Evolutionary conservation across 23 tunicate species (phyloP), one percentile per base, ranked within the genome.

Genomic region (Styela plicata): DNA sequence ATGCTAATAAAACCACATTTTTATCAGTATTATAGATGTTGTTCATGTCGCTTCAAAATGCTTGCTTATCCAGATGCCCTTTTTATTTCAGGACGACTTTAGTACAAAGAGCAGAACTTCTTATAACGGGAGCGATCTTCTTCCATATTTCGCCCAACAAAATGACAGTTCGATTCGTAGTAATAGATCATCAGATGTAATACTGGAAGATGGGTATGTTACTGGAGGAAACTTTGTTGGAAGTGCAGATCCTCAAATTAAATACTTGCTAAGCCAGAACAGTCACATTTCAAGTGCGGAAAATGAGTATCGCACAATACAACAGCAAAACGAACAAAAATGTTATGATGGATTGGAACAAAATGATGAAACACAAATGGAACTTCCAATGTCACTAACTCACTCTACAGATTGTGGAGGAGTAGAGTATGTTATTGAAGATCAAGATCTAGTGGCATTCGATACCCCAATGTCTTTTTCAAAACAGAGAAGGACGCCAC

Each of bases 181-280:
- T 24, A 25, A 29, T 24, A 67, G 71, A 22, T 67, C 71, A 16
- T 27, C 30, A 16, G 71, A 67, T 27, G 31, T 67, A 27, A 24
- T 67, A 1, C 24, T 67, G 1, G 71, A 67, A 17, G 71, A 67
- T 0, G 71, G 71, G 18, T 67, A 67, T 29, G 71, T 67, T 67
- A 27, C 71, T 22, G 71, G 71, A 67, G 71, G 71, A 1, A 67
- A 67, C 22, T 67, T 67, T 22, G 24, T 67, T 16, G 71, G 71
- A 16, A 67, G 71, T 67, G 71, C 71, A 25, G 71, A 67, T 67
- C 71, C 71, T 0, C 71, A 67, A 67, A 67, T 67, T 25, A 27
- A 24, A 67, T 22, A 29, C 19, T 29, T 67, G 13, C 22, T 67
- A 22, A 67, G 71, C n/a, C 71, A 67, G 22, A 29, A 25, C 31